Conservation (phyloP, 2,797 vertebrate genomes). For the Tamandua tetradactyla region DNA sequence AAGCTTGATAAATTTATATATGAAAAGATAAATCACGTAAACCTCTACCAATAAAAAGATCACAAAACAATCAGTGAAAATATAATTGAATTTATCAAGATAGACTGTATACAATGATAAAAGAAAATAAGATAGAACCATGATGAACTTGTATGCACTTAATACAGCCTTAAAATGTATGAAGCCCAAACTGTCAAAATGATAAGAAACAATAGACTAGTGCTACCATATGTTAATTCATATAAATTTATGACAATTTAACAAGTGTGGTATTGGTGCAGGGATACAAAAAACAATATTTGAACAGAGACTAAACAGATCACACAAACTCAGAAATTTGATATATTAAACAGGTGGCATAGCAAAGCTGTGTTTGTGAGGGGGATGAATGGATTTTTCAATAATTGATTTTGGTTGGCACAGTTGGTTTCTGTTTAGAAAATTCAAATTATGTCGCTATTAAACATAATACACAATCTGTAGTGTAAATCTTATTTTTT, state of each 20-base stretch:
- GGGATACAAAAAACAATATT: background rate
- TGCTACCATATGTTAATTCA: background rate
- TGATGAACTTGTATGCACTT: background rate
- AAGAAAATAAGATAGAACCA: background rate
- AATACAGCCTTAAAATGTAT: background rate
- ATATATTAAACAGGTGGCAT: background rate
- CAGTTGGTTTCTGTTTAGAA: background rate
- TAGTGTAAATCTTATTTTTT: too few species aligned
- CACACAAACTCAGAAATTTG: background rate
- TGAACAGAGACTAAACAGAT: background rate
- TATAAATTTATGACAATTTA: background rate
- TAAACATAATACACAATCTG: too few species aligned
- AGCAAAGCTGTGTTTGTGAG: background rate
- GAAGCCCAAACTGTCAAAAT: background rate
- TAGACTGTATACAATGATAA: background rate
- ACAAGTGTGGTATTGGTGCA: background rate
- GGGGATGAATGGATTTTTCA: background rate
- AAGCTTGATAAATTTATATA: background rate
- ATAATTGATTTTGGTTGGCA: background rate
- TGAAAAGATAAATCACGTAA: background rate
- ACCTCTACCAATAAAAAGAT: background rate
- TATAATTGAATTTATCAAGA: background rate
- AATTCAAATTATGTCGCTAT: too few species aligned
- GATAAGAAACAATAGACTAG: background rate
- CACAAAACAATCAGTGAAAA: background rate